These are phyloP conservation scores for Dilophus febrilis DNA, from an alignment of 2,888 invertebrate species.

Conservation along the genomic window DNA sequence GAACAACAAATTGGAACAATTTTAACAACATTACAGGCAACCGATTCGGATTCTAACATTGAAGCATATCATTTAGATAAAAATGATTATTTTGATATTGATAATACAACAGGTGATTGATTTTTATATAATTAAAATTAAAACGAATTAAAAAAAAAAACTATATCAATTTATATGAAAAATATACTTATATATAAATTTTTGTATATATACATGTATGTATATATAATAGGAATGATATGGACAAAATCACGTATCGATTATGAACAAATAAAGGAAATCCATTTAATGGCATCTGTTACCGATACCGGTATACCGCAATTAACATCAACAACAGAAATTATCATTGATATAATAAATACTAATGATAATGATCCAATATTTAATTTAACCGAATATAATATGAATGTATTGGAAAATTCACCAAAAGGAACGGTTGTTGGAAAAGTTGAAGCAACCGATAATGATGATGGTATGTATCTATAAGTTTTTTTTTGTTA, in stretches of 20 bases:
- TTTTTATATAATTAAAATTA: not conserved
- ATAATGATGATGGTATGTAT: constrained; percentile 54
- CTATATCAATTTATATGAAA: not conserved
- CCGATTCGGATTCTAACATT: constrained; percentile 69
- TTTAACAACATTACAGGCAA: constrained; percentile 58
- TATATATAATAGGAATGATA: constrained; percentile 42
- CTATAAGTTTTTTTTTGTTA: constrained; percentile 1
- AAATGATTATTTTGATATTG: constrained; percentile 61
- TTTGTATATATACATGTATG: too few species aligned
- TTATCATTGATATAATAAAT: constrained; percentile 62
- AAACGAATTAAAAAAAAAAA: not conserved
- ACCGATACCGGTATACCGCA: constrained; percentile 78
- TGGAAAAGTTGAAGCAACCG: constrained; percentile 54
- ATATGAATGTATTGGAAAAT: constrained; percentile 58
- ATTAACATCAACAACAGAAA: constrained; percentile 56
- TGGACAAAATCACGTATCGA: constrained; percentile 63
- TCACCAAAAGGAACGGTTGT: constrained; percentile 54
- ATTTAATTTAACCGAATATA: constrained; percentile 51
- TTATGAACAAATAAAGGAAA: constrained; percentile 57
- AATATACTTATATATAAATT: too few species aligned
- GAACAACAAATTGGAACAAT: constrained; percentile 67
- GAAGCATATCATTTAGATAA: constrained; percentile 47
- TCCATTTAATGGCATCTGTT: constrained; percentile 66
- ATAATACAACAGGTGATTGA: constrained; percentile 52
- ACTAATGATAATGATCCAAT: constrained; percentile 76